Percentiles rank a stretch among this genome's conserved stretches.
Conservation (phyloP, 2,888 invertebrate species). For the Tigriopus californicus region DNA sequence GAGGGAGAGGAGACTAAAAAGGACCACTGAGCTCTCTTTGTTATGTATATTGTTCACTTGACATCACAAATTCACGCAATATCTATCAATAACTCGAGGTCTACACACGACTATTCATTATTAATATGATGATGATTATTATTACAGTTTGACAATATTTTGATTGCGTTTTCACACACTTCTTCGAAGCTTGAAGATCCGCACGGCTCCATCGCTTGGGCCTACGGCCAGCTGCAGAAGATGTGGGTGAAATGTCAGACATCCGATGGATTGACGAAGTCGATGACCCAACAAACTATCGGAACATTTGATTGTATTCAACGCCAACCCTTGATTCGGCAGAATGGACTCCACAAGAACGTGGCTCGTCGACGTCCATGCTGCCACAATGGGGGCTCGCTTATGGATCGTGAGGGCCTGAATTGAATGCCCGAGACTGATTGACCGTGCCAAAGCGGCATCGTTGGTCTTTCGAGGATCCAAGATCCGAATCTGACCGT, state of each 20-base stretch:
- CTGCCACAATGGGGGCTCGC: constrained; percentile 21
- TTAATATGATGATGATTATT: no score
- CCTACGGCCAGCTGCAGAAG: constrained; percentile 51
- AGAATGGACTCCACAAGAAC: background rate
- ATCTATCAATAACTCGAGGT: no score
- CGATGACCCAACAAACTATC: constrained; percentile 75
- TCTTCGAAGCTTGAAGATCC: background rate
- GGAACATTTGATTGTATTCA: constrained; percentile 66
- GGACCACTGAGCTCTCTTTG: no score
- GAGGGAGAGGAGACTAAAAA: no score
- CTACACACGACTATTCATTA: no score
- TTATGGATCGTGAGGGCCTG: constrained; percentile 36
- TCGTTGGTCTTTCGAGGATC: background rate
- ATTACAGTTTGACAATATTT: no score
- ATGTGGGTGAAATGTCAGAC: constrained; percentile 73
- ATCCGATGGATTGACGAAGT: constrained; percentile 45
- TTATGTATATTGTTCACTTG: no score
- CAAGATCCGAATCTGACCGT: constrained; percentile 55
- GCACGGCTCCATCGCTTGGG: background rate
- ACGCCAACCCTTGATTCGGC: constrained; percentile 43
- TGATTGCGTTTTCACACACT: no score
- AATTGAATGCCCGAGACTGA: background rate
- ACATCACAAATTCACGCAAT: no score
- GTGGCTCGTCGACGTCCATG: background rate
- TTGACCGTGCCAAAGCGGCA: background rate